Evolutionary conservation across 2,113 vertebrate genomes (phyloP).

Genomic region (Podiceps cristatus): DNA sequence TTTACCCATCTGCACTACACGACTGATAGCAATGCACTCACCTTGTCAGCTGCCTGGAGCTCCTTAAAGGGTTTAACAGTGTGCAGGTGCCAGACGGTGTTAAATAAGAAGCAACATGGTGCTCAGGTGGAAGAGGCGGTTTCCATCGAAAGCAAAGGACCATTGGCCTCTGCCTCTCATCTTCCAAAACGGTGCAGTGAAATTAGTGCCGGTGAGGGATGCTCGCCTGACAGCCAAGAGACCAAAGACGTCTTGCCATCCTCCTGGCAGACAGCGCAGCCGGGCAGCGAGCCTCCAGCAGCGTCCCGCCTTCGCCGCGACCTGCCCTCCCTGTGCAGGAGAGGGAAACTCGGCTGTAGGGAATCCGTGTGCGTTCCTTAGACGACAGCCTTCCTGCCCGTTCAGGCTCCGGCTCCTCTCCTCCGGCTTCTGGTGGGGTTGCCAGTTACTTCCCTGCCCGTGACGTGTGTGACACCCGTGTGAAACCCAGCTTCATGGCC

Average conservation of each 20-base stretch:
- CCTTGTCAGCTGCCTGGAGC: neutral
- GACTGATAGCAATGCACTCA: accelerated
- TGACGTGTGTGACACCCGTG: neutral
- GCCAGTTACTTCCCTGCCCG: neutral
- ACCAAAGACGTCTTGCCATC: neutral
- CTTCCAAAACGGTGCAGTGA: neutral
- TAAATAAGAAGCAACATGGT: neutral
- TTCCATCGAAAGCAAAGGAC: neutral
- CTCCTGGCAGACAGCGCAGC: neutral
- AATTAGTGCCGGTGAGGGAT: neutral
- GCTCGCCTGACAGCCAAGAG: neutral
- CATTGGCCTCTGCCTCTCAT: neutral
- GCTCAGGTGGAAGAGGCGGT: neutral
- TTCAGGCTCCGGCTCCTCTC: neutral
- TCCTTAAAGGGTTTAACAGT: neutral
- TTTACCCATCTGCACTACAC: accelerated
- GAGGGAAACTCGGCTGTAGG: neutral
- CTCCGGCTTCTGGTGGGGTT: neutral
- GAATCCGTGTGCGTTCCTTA: neutral
- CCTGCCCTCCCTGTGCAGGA: neutral
- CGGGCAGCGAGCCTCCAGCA: neutral
- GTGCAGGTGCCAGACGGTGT: neutral
- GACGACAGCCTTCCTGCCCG: neutral
- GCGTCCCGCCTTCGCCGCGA: accelerated
- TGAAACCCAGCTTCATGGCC: neutral